Base-by-base conservation (phyloP, 2,797 vertebrate species). In the Gorsachius magnificus region DNA sequence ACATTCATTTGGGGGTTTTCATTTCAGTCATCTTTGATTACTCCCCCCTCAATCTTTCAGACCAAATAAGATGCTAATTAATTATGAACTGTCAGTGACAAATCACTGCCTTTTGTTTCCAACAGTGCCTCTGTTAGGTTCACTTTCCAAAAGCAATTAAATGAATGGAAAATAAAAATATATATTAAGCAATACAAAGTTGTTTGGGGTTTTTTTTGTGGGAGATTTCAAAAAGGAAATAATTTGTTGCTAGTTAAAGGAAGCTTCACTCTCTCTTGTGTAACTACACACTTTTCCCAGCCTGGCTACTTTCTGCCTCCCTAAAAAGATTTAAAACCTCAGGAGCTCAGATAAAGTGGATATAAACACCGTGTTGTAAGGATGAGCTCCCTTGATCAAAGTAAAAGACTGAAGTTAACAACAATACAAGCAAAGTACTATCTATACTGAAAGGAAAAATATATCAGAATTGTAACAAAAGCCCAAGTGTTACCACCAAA, bases 101-200 rank as follows among this genome's bases (percentile, higher is more conserved):
- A 87, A 89, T 93, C 90, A 63, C 36, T 57, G 78, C 41, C 31
- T 89, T 93, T 95, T 93, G 68, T 86, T 97, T 95, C 75, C 63
- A 83, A 65, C 61, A 64, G 41, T 92, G 85, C 46, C 60, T 89
- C 31, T 83, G 24, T 94, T 70, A 92, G 75, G 29, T 58, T 93
- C 68, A n/a, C 43, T 93, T 92, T 93, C 66, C 57, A 64, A 95
- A 92, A 82, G 51, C 53, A 82, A 77, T 66, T 41, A 91, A 87
- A 83, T 50, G 16, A 78, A 45, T 7, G 3, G 53, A 85, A 84
- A 77, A 84, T 48, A 70, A 80, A 93, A 31, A 71, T 28, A 46
- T 21, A 28, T 56, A 53, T 74, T 91, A 78, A 79, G 6, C 20
- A 74, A 74, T 35, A 58, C 15, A 94, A 88, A 56, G n/a, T n/a